A percentile compares a stretch with the other conserved stretches of the same genome.
phyloP scores from a whole-genome alignment of 2,113 vertebrate species.

The Serinus canaria region DNA sequence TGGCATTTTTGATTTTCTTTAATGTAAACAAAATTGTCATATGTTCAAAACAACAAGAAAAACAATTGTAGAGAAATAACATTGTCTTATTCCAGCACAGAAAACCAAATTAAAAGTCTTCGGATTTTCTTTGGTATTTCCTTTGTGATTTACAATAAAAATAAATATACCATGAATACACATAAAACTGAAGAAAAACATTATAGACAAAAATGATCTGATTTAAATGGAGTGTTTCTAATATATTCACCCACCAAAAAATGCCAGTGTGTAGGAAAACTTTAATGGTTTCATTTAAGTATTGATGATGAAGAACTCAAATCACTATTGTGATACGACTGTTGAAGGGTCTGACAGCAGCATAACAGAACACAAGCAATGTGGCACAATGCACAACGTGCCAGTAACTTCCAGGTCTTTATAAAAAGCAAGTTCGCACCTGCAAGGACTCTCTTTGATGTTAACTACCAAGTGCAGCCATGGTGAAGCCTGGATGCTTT shows the following conservation, averaged over 20 bases:
- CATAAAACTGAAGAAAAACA: conserved; percentile 29
- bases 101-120: neutral
- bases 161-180: conserved; percentile 47
- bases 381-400: neutral
- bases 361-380: neutral
- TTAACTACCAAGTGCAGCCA: neutral
- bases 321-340: neutral
- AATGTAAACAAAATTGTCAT: neutral
- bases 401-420: neutral
- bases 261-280: neutral
- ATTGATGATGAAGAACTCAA: neutral
- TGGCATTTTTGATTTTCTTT: neutral
- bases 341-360: neutral
- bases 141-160: conserved; percentile 42
- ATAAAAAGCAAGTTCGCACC: neutral
- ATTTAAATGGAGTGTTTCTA: conserved; percentile 43
- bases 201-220: neutral
- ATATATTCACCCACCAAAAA: conserved; percentile 17
- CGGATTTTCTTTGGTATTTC: neutral
- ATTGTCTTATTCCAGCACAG: neutral
- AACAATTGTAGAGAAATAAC: neutral
- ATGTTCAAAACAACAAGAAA: neutral
- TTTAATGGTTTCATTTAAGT: conserved; percentile 23
- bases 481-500: neutral
- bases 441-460: neutral